Conservation (phyloP, 2,113 vertebrate species). For the Daphoenositta chrysoptera region DNA sequence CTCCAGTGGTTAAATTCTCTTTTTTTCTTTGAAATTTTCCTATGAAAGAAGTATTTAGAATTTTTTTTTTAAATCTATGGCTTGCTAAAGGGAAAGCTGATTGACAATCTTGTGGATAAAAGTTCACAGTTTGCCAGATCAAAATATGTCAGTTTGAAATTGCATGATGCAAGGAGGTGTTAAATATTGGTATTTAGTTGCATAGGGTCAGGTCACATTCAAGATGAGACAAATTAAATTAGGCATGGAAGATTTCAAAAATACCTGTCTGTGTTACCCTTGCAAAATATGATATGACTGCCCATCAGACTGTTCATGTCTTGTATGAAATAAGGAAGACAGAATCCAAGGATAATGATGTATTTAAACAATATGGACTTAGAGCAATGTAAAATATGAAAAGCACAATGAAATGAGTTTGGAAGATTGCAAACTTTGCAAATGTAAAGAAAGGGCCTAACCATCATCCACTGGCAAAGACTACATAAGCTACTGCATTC, state of each 20-base stretch:
- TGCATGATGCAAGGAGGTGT: not conserved
- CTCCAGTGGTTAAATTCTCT: not conserved
- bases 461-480: not conserved
- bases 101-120: not conserved
- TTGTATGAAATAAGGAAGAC: not conserved
- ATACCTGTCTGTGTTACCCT: not conserved
- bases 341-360: not conserved
- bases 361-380: not conserved
- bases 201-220: not conserved
- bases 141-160: not conserved
- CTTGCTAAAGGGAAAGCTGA: not conserved
- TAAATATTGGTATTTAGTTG: not conserved
- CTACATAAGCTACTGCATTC: not conserved
- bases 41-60: not conserved
- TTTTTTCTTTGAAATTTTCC: not conserved
- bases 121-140: not conserved
- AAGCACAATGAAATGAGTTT: not conserved
- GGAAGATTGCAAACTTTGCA: not conserved
- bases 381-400: slow-evolving; percentile 7
- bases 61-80: not conserved
- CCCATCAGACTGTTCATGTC: not conserved
- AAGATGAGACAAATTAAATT: slow-evolving; percentile 32
- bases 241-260: slow-evolving; percentile 28
- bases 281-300: not conserved
- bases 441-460: not conserved